A percentile compares a stretch with the other conserved stretches of the same genome.
Conservation (phyloP, 2,113 vertebrate genomes). For the Canis aureus region DNA sequence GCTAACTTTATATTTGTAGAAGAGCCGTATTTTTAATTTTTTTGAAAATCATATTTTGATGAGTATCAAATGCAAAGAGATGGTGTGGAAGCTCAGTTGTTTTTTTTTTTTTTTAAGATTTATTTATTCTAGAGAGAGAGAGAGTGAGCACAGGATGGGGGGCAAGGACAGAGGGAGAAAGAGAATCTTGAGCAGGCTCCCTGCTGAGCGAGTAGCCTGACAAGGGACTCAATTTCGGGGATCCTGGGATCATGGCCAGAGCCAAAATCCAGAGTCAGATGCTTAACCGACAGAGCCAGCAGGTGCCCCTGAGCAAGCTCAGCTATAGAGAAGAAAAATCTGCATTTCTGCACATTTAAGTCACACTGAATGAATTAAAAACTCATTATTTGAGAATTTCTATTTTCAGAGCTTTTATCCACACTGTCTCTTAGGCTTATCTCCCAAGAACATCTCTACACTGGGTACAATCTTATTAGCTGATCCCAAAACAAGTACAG, state of each 20-base stretch:
- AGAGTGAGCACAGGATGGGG: too few species aligned
- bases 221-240: too few species aligned
- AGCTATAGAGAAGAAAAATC: not conserved
- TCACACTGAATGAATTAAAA: conserved; percentile 32
- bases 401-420: not conserved
- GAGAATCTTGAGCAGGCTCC: too few species aligned
- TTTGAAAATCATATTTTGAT: conserved; percentile 20
- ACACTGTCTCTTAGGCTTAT: not conserved
- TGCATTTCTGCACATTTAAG: not conserved
- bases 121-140: not conserved
- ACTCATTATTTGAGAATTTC: not conserved
- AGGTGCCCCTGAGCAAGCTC: not conserved
- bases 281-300: too few species aligned
- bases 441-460: not conserved
- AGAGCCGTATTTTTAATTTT: not conserved
- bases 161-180: too few species aligned
- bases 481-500: not conserved
- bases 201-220: too few species aligned
- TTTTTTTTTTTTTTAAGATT: not conserved
- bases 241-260: too few species aligned
- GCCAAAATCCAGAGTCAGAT: too few species aligned
- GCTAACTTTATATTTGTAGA: not conserved
- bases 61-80: not conserved
- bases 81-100: not conserved
- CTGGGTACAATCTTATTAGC: not conserved